Conservation (phyloP, 2,888 invertebrate species). For the Idaea straminata region DNA sequence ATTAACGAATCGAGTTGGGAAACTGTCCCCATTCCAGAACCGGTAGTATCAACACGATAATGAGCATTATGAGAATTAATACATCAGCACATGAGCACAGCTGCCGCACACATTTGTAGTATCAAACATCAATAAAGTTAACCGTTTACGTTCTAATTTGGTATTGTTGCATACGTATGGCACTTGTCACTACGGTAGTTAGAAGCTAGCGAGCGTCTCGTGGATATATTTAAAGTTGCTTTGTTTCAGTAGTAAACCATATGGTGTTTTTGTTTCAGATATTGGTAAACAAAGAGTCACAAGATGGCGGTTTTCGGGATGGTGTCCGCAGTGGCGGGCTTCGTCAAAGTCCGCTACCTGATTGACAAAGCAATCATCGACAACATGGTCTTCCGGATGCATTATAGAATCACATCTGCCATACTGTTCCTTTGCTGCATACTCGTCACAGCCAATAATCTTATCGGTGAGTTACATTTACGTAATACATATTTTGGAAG, state of each 20-base stretch:
- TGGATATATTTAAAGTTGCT: conserved; percentile 58
- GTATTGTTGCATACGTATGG: conserved; percentile 62
- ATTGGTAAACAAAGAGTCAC: conserved; percentile 48
- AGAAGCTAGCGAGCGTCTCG: conserved; percentile 28
- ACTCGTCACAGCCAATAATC: conserved; percentile 92
- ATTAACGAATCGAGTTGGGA: conserved; percentile 36
- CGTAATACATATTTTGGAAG: background rate
- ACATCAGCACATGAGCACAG: conserved; percentile 43
- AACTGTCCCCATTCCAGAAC: conserved; percentile 34
- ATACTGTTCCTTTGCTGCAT: conserved; percentile 92
- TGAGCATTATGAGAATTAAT: conserved; percentile 43
- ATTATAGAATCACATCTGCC: conserved; percentile 93
- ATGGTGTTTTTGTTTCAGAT: conserved; percentile 46
- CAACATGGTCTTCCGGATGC: conserved; percentile 93
- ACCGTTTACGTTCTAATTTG: conserved; percentile 67
- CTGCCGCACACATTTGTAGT: conserved; percentile 61
- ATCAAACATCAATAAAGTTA: conserved; percentile 62
- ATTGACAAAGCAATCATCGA: conserved; percentile 94
- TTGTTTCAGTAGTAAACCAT: conserved; percentile 39
- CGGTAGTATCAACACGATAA: conserved; percentile 38
- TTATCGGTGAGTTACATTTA: conserved; percentile 86
- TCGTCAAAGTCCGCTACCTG: conserved; percentile 93
- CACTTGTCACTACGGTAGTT: conserved; percentile 57
- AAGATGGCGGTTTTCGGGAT: conserved; percentile 90
- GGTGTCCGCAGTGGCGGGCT: conserved; percentile 93